Percentiles rank a stretch among this genome's conserved stretches.
phyloP scores from a whole-genome alignment of 2,888 invertebrate genomes.

The Andrena camellia region DNA sequence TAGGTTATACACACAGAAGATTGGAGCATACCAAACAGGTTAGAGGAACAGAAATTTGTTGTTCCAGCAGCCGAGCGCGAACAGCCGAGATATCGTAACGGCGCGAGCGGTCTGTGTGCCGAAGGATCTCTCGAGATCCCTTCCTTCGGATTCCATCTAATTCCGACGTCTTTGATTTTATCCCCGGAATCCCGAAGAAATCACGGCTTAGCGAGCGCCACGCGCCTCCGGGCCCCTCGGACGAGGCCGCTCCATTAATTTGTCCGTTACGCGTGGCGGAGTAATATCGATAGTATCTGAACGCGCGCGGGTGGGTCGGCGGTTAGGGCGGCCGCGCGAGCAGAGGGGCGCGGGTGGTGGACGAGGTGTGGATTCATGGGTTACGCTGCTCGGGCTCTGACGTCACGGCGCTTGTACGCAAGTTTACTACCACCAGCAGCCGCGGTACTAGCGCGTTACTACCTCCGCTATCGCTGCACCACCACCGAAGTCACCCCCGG shows the following conservation, averaged over 20 bases:
- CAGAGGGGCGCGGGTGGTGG: constrained; percentile 10
- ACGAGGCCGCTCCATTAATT: constrained; percentile 60
- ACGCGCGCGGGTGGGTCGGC: constrained; percentile 46
- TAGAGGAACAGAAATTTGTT: neutral
- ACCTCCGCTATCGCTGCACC: constrained; percentile 20
- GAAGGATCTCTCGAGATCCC: neutral
- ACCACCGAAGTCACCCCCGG: neutral
- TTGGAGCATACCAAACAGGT: neutral
- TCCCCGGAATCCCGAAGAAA: constrained; percentile 48
- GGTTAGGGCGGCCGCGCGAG: constrained; percentile 40
- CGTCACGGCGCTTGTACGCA: constrained; percentile 70
- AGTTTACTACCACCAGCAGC: constrained; percentile 54
- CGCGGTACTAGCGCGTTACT: constrained; percentile 22
- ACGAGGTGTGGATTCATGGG: constrained; percentile 72
- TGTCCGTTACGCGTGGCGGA: constrained; percentile 47
- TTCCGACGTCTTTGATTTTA: neutral
- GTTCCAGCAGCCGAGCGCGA: neutral
- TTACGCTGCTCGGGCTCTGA: constrained; percentile 72
- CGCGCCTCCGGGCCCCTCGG: constrained; percentile 11
- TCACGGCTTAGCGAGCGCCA: constrained; percentile 20
- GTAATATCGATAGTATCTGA: constrained; percentile 64
- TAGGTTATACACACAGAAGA: too few species aligned
- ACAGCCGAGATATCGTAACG: neutral
- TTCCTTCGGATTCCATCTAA: neutral
- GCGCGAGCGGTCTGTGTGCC: neutral